Evolutionary conservation across 30 jellyfish, hydroid and myxozoan species (phyloP).

Genomic region (Clytia hemisphaerica): DNA sequence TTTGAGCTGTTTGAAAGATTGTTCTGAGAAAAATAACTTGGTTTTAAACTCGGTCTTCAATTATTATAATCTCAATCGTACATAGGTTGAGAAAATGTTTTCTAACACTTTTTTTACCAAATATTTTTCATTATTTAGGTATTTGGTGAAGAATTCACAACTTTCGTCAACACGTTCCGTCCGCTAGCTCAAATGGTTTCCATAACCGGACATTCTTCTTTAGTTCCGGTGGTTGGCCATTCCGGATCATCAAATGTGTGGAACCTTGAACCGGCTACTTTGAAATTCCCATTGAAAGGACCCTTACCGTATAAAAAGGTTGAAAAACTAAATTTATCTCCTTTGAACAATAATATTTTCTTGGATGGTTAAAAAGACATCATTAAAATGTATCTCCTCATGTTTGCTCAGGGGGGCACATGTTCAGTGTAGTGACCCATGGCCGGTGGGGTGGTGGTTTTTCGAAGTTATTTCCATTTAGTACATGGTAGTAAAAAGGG

Average conservation of each 20-base stretch:
- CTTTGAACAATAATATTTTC: too few species aligned
- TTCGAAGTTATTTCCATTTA: too few species aligned
- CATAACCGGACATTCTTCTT: conserved; percentile 87
- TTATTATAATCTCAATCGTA: neutral
- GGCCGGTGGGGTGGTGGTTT: too few species aligned
- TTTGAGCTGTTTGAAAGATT: neutral
- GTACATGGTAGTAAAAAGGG: too few species aligned
- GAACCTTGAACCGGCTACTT: conserved; percentile 91
- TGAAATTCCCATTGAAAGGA: conserved; percentile 75
- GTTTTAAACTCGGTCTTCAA: neutral
- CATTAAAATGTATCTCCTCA: too few species aligned
- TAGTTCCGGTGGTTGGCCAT: conserved; percentile 89
- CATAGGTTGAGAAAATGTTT: neutral
- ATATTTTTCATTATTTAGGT: conserved; percentile 41
- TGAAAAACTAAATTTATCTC: too few species aligned
- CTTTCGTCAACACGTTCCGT: conserved; percentile 56
- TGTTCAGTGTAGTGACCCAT: too few species aligned
- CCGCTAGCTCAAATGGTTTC: conserved; percentile 95
- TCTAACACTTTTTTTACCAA: neutral
- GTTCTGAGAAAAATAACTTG: too few species aligned
- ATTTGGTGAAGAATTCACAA: conserved; percentile 66
- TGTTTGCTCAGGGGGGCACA: too few species aligned
- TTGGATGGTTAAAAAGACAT: too few species aligned
- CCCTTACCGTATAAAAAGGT: conserved; percentile 89
- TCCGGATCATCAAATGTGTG: conserved; percentile 86